These are phyloP conservation scores for Nomia melanderi DNA, from an alignment of 1,140 invertebrate species.

Conservation along the genomic window DNA sequence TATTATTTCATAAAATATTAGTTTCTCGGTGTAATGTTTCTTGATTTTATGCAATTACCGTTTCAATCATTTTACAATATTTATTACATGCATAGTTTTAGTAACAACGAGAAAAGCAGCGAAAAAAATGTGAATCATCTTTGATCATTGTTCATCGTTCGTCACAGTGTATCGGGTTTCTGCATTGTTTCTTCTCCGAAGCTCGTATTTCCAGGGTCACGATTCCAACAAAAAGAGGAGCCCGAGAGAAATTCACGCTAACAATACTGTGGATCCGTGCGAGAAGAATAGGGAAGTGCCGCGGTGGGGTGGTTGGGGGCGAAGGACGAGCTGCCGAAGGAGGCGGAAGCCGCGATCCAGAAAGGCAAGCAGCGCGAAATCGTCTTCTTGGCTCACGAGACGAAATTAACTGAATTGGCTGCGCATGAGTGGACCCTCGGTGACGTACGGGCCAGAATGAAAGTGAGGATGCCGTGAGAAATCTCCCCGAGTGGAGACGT, in stretches of 20 bases:
- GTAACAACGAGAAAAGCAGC: no score
- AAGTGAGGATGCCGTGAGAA: conserved; percentile 5
- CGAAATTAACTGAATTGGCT: conserved; percentile 59
- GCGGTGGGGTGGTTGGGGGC: neutral
- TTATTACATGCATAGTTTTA: no score
- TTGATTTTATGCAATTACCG: no score
- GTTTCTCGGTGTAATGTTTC: no score
- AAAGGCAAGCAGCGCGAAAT: conserved; percentile 48
- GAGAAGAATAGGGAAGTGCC: neutral
- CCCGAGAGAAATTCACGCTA: conserved; percentile 1
- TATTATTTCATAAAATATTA: no score
- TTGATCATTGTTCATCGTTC: no score
- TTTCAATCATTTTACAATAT: no score
- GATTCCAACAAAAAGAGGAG: conserved; percentile 6
- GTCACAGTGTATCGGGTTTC: no score
- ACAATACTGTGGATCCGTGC: neutral
- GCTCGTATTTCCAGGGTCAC: no score
- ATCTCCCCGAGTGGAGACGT: conserved; percentile 3
- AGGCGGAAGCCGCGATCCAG: conserved; percentile 22
- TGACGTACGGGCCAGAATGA: conserved; percentile 15
- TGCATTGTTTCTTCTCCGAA: no score
- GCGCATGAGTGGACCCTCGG: conserved; percentile 50
- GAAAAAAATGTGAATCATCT: no score
- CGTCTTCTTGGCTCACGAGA: conserved; percentile 37
- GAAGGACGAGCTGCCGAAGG: neutral